Base-by-base conservation (phyloP, 2,888 invertebrate genomes). In the Phengaris alcon region DNA sequence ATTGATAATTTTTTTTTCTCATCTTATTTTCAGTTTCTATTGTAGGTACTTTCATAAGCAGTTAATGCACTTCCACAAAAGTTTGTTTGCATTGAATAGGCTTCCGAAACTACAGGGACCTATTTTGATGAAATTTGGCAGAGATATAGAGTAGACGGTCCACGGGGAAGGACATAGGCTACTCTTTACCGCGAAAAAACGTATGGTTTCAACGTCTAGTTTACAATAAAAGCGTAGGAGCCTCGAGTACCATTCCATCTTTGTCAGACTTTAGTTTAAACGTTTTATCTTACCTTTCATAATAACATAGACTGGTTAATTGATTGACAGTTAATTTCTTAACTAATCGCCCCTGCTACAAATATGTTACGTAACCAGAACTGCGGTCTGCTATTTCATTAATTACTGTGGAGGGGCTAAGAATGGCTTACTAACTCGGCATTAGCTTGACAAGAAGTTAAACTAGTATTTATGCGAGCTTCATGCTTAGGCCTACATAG, bases 291-390 rank as follows among this genome's bases (percentile, higher is more conserved):
- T 15, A 10, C 59, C 59, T 35, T 35, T 35, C 35, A 35, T 35
- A 35, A 35, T 59, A 22, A 22, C 59, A 59, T 72, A 54, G 22
- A 54, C 54, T 51, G 54, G 22, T 2, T 54, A 22, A 72, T 54
- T 72, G 72, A 72, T 54, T 72, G 72, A 72, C 72, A 52, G 72
- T 72, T 52, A 51, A 52, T 72, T 72, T 72, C 72, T 72, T 54
- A 72, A 72, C 72, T 54, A 54, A 54, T 72, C 15, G 52, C 72
- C 72, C 6, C 72, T 72, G 70, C 35, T 72, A 54, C 72, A 15
- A 12, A 52, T 6, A 9, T 0, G 35, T 72, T 35, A 54, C 72
- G 13, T 13, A 72, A 72, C 35, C 72, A 54, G 68, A 64, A 64
- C 35, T 35, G 64, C 35, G 64, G 35, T 64, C 64, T 54, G 22